Base-by-base conservation (phyloP, 2,113 vertebrate genomes). In the Sorex fumeus region DNA sequence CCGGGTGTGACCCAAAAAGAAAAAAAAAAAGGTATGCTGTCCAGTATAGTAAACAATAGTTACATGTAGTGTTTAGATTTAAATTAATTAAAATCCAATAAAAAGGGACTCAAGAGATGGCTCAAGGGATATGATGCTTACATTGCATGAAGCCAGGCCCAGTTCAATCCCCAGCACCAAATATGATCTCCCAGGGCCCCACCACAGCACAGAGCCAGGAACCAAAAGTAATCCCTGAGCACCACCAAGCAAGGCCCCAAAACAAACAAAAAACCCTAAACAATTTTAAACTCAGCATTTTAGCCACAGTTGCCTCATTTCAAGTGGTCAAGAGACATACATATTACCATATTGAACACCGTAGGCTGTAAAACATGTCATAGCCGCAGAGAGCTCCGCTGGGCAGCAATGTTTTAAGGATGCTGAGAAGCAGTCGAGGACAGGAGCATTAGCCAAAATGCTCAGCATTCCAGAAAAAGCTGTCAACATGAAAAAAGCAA, bases 41-140 rank as follows among this genome's bases (percentile, higher is more conserved):
- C 45, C 45, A 7, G n/a, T 72, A 76, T 15, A 27, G 10, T 60
- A 82, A 28, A 36, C 21, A 64, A 66, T 36, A 78, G 21, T 21
- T 36, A 74, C 19, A 43, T 81, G 15, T 47, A 88, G 23, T 53
- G 28, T 77, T 92, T 82, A 60, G 21, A 86, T 89, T 86, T 69
- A 71, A 80, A 75, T 62, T 70, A 72, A 91, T 60, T 86, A 86
- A 62, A 72, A 95, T 50, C 57, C 53, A 8, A 28, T 88, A 36
- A 85, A 45, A 88, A 82, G 9, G 47, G 23, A 40, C 70, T 40
- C 21, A 21, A 21, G 8, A 66, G 62, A 66, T 23, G 16, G 57
- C 16, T 4, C 57, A 60, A 9, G 6, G 23, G 6, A 10, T 66
- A 28, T 25, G 18, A 25, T 30, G 27, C 62, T 66, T 25, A 25